Conservation (phyloP, 2,113 vertebrate species). For the Antechinus stuartii region DNA sequence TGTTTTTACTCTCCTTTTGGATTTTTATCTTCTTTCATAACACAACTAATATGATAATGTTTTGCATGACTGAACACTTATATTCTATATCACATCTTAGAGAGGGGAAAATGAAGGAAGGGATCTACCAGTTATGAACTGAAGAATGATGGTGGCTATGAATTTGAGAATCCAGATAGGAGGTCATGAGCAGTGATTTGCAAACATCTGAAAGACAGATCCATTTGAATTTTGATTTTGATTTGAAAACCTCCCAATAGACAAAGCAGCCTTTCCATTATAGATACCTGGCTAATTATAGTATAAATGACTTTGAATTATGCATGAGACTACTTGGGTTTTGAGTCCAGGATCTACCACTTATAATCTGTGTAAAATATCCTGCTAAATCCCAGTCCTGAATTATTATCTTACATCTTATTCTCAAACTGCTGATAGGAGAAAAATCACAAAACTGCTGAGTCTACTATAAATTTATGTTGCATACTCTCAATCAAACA, state of each 20-base stretch:
- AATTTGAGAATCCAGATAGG: not conserved
- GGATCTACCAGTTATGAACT: not conserved
- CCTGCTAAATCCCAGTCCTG: not conserved
- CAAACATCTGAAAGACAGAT: not conserved
- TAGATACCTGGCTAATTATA: not conserved
- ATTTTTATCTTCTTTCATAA: no score
- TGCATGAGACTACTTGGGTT: not conserved
- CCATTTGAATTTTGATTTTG: not conserved
- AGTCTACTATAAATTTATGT: not conserved
- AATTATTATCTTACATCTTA: not conserved
- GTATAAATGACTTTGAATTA: not conserved
- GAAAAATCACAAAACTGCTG: not conserved
- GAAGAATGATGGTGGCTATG: not conserved
- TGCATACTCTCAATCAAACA: not conserved
- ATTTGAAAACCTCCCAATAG: not conserved
- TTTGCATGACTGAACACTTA: no score
- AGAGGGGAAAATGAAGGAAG: no score
- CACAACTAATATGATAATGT: no score
- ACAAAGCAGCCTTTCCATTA: not conserved
- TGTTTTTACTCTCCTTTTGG: no score
- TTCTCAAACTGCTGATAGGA: not conserved
- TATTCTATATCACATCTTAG: no score
- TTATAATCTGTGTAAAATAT: not conserved
- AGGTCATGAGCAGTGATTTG: not conserved
- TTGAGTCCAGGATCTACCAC: not conserved